phyloP scores from a whole-genome alignment of 2,888 invertebrate species.

The Lysandra coridon region DNA sequence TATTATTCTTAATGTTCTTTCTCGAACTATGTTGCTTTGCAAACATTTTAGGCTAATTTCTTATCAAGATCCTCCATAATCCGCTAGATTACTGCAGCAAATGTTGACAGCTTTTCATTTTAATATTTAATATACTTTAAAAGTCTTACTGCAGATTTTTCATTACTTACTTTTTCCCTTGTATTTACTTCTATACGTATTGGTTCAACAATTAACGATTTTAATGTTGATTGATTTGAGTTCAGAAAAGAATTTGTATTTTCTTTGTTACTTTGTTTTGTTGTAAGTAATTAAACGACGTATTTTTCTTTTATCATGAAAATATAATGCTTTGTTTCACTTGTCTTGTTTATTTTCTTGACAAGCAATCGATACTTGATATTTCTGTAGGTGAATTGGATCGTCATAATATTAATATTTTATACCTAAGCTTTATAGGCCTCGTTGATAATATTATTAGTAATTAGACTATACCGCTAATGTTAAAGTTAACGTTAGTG shows the following conservation, averaged over 20 bases:
- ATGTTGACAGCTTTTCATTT: constrained; percentile 4
- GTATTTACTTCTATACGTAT: neutral
- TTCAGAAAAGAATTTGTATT: neutral
- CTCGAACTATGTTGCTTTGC: neutral
- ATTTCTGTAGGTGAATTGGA: neutral
- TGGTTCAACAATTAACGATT: neutral
- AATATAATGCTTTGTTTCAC: neutral
- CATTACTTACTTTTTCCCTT: neutral
- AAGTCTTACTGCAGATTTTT: neutral
- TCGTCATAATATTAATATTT: too few species aligned
- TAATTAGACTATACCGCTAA: too few species aligned
- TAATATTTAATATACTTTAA: neutral
- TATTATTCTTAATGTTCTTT: neutral
- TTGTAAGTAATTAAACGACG: neutral
- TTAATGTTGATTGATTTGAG: constrained; percentile 2
- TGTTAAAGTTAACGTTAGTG: too few species aligned
- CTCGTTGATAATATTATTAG: too few species aligned
- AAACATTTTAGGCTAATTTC: constrained; percentile 10
- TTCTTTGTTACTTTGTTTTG: neutral
- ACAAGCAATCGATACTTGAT: neutral
- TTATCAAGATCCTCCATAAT: constrained; percentile 16
- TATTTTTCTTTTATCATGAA: neutral
- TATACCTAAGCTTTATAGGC: too few species aligned
- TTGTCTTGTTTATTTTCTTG: neutral
- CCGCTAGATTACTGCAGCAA: constrained; percentile 2